Conservation (phyloP, 64 coral and sea anemone species). For the Acropora yongei region DNA sequence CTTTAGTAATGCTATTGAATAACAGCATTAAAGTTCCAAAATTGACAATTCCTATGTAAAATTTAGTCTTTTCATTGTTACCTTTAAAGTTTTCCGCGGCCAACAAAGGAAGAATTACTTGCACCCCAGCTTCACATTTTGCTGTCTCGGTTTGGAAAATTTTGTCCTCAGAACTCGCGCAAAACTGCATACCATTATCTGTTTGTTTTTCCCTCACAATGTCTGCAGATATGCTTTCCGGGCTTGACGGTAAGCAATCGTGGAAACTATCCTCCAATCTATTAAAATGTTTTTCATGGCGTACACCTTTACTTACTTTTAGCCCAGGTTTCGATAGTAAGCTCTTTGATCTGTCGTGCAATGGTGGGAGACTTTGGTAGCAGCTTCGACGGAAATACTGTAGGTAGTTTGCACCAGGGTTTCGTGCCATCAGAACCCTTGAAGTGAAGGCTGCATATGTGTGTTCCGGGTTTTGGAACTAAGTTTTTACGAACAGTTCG, state of each 20-base stretch:
- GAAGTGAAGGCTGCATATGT: slow-evolving; percentile 28
- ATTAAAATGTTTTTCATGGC: background rate
- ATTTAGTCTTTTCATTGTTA: slow-evolving; percentile 33
- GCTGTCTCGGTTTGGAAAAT: slow-evolving; percentile 14
- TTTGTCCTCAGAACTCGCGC: background rate
- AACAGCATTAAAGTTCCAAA: slow-evolving; percentile 71
- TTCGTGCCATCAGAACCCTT: slow-evolving; percentile 24
- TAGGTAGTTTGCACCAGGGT: background rate
- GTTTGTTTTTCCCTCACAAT: background rate
- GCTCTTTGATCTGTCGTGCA: background rate
- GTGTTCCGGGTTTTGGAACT: too few species aligned
- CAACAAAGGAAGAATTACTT: slow-evolving; percentile 46
- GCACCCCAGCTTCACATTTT: slow-evolving; percentile 47
- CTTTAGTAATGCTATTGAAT: slow-evolving; percentile 33
- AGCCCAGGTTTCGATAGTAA: background rate
- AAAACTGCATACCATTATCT: slow-evolving; percentile 43
- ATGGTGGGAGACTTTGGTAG: background rate
- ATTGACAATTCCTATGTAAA: slow-evolving; percentile 72
- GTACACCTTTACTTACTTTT: background rate
- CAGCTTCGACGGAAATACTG: slow-evolving; percentile 23
- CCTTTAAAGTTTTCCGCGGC: slow-evolving; percentile 44
- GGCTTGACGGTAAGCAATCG: background rate
- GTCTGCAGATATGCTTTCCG: background rate
- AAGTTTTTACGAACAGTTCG: too few species aligned
- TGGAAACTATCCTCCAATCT: slow-evolving; percentile 19